Percentiles rank a stretch among this genome's conserved stretches.
These are phyloP conservation scores for Chymomyza fuscimana DNA, from an alignment of 2,888 invertebrate species.

Conservation along the genomic window DNA sequence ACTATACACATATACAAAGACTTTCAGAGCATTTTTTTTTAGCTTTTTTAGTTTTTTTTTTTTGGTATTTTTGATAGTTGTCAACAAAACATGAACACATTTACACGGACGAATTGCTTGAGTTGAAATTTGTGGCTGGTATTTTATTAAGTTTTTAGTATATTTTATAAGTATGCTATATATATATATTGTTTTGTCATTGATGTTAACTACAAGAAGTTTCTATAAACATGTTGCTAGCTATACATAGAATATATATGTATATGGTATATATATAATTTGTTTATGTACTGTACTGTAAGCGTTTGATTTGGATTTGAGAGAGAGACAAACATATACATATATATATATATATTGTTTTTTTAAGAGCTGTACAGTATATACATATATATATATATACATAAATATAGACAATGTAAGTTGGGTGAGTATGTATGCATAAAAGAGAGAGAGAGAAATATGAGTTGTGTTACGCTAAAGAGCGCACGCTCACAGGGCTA, in stretches of 20 bases:
- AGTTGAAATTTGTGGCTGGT: constrained; percentile 28
- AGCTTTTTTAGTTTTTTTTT: constrained; percentile 8
- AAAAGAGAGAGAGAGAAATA: constrained; percentile 21
- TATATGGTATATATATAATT: constrained; percentile 24
- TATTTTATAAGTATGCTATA: constrained; percentile 5
- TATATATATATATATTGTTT: constrained; percentile 24
- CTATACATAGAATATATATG: constrained; percentile 70
- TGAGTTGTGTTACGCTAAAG: neutral
- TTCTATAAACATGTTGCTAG: constrained; percentile 75
- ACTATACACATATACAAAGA: constrained; percentile 37
- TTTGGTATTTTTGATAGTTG: constrained; percentile 16
- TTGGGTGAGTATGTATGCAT: constrained; percentile 21
- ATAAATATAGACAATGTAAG: constrained; percentile 33
- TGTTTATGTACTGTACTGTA: constrained; percentile 46
- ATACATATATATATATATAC: constrained; percentile 29
- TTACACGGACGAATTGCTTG: constrained; percentile 30
- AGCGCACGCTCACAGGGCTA: constrained; percentile 20
- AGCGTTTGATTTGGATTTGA: constrained; percentile 47
- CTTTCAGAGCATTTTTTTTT: neutral
- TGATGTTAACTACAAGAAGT: constrained; percentile 54
- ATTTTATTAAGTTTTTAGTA: constrained; percentile 13
- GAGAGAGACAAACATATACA: constrained; percentile 39
- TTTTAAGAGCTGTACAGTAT: neutral
- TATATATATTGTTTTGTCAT: constrained; percentile 28
- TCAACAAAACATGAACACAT: constrained; percentile 25